These are phyloP conservation scores for Tribolium castaneum DNA, from an alignment of 1,140 invertebrate species.

Conservation along the genomic window DNA sequence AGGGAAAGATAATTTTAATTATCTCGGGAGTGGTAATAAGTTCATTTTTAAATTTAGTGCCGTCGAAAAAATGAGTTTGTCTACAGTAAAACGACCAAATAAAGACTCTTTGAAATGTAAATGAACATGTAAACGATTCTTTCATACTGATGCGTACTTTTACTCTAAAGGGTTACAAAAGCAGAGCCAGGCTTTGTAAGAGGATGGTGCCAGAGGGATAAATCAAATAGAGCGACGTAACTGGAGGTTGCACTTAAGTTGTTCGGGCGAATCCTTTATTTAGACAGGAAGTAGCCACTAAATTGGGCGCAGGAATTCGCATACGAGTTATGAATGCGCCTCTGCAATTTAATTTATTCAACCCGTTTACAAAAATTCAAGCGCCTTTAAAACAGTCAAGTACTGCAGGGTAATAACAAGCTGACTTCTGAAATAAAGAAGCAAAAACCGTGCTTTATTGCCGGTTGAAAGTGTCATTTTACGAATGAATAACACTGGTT, in stretches of 20 bases:
- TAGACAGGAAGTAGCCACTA: conserved; percentile 19
- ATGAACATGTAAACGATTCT: conserved; percentile 35
- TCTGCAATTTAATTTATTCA: conserved; percentile 4
- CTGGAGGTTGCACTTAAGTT: conserved; percentile 31
- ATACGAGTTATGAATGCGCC: neutral
- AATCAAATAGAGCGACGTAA: conserved; percentile 21
- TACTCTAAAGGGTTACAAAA: neutral
- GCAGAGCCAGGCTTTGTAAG: neutral
- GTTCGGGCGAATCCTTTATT: conserved; percentile 26
- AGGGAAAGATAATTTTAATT: conserved; percentile 10
- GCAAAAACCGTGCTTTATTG: no score
- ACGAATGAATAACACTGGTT: no score
- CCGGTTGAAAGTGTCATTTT: no score
- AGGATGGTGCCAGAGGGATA: conserved; percentile 8
- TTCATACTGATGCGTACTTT: conserved; percentile 5
- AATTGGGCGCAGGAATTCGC: conserved; percentile 16
- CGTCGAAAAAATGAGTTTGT: neutral
- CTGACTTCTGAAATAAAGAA: no score
- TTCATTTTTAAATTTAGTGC: conserved; percentile 20
- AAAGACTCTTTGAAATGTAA: conserved; percentile 33
- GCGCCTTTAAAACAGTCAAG: no score
- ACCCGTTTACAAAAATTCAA: neutral
- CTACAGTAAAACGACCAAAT: neutral
- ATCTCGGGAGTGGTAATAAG: conserved; percentile 4
- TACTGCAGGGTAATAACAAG: no score